A percentile compares a stretch with the other conserved stretches of the same genome.
These are phyloP conservation scores for Blastobasis adustella DNA, from an alignment of 2,888 invertebrate species.

Conservation along the genomic window DNA sequence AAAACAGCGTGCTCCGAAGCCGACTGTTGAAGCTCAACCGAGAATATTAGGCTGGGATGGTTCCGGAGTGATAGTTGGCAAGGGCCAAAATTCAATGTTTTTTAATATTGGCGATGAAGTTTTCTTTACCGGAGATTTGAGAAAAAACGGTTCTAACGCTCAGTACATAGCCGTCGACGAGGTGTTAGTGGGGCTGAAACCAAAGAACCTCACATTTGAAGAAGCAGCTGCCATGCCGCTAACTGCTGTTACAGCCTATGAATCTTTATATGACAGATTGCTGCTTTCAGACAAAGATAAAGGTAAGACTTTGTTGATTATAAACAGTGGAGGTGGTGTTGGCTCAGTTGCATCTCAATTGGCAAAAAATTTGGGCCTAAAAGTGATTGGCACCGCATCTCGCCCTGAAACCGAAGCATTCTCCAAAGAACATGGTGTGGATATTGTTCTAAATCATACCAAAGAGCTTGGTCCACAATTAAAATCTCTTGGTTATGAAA, in stretches of 20 bases:
- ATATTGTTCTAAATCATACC: constrained; percentile 50
- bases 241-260: constrained; percentile 51
- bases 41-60: constrained; percentile 61
- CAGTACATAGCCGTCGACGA: constrained; percentile 53
- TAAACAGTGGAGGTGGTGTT: constrained; percentile 62
- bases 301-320: constrained; percentile 49
- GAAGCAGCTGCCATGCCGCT: constrained; percentile 63
- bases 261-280: constrained; percentile 49
- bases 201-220: constrained; percentile 50
- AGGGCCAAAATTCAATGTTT: constrained; percentile 34
- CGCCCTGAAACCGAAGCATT: constrained; percentile 44
- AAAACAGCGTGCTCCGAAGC: constrained; percentile 52
- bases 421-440: constrained; percentile 40
- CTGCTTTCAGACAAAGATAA: constrained; percentile 48
- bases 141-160: constrained; percentile 52
- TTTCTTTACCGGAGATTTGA: constrained; percentile 49
- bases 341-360: constrained; percentile 57
- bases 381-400: constrained; percentile 60
- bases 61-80: constrained; percentile 48
- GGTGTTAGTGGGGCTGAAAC: constrained; percentile 45
- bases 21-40: constrained; percentile 36
- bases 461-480: constrained; percentile 46
- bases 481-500: constrained; percentile 37
- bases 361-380: constrained; percentile 47
- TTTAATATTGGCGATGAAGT: constrained; percentile 57